Conservation (phyloP, 2,888 invertebrate species). For the Drosophila lutescens region DNA sequence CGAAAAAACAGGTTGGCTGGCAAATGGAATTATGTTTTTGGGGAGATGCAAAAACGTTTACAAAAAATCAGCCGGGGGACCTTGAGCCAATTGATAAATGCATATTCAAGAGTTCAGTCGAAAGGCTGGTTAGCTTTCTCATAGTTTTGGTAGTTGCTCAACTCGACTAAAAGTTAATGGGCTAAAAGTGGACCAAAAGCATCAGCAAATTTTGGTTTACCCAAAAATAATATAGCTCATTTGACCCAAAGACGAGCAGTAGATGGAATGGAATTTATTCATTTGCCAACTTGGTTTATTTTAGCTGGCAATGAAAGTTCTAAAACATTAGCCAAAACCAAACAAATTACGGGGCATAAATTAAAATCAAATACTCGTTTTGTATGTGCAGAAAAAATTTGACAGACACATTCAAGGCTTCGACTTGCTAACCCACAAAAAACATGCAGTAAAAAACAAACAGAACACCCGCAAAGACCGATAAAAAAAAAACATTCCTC, state of each 20-base stretch:
- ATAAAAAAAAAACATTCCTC: constrained; percentile 43
- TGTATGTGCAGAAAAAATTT: constrained; percentile 23
- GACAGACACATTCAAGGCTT: constrained; percentile 65
- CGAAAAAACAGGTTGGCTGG: constrained; percentile 54
- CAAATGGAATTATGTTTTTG: constrained; percentile 32
- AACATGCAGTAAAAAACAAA: constrained; percentile 52
- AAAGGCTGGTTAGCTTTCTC: constrained; percentile 32
- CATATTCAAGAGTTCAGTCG: constrained; percentile 9
- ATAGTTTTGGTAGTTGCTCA: constrained; percentile 17
- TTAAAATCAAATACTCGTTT: constrained; percentile 31
- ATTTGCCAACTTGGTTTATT: constrained; percentile 21
- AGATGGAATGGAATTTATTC: constrained; percentile 15
- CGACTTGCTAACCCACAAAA: constrained; percentile 73
- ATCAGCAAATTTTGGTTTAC: neutral
- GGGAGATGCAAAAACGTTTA: constrained; percentile 32
- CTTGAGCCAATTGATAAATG: constrained; percentile 37
- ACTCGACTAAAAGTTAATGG: constrained; percentile 24
- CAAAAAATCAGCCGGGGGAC: constrained; percentile 19
- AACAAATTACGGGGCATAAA: constrained; percentile 51
- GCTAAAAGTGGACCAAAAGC: constrained; percentile 6
- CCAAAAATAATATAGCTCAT: neutral
- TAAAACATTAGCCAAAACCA: constrained; percentile 20
- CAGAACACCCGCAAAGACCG: constrained; percentile 58
- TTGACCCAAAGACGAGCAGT: neutral
- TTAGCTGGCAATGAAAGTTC: constrained; percentile 22